A percentile compares a stretch with the other conserved stretches of the same genome.
Evolutionary conservation across 35 echinoderm and acorn worm species (phyloP).

Genomic region (Apostichopus californicus): DNA sequence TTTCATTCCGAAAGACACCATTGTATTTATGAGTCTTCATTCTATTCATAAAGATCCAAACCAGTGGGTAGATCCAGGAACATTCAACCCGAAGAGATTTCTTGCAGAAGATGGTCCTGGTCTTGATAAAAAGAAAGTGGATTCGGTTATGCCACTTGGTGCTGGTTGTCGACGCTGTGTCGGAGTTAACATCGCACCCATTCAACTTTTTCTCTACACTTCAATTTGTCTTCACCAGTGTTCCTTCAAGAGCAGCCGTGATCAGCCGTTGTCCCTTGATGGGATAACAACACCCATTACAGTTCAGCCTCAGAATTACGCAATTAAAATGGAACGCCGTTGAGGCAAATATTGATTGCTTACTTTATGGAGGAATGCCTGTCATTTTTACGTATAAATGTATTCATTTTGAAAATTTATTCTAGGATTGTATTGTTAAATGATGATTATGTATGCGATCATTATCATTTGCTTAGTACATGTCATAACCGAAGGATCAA

Average conservation of each 20-base stretch:
- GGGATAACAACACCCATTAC: neutral
- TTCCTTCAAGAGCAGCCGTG: constrained; percentile 18
- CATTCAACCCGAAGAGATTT: constrained; percentile 72
- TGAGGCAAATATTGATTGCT: too few relatives aligned
- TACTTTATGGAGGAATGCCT: too few relatives aligned
- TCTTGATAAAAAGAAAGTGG: constrained; percentile 52
- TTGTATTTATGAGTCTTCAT: constrained; percentile 78
- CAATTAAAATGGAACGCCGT: neutral
- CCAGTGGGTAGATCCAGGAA: constrained; percentile 61
- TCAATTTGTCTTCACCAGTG: constrained; percentile 69
- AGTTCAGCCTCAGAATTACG: neutral
- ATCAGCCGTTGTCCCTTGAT: neutral
- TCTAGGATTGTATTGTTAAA: too few relatives aligned
- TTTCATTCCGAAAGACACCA: constrained; percentile 83
- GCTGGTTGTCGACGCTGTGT: constrained; percentile 65
- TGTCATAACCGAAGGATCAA: too few relatives aligned
- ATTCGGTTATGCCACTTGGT: constrained; percentile 57
- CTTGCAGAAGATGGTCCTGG: constrained; percentile 56
- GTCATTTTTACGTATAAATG: too few relatives aligned
- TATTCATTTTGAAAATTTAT: too few relatives aligned
- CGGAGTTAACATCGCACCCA: constrained; percentile 61
- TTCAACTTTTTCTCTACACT: constrained; percentile 67
- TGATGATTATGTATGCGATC: too few relatives aligned
- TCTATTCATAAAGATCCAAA: constrained; percentile 68
- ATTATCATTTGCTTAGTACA: too few relatives aligned